These are phyloP conservation scores for Callopanchax toddi DNA, from an alignment of 2,113 vertebrate species.

Conservation along the genomic window DNA sequence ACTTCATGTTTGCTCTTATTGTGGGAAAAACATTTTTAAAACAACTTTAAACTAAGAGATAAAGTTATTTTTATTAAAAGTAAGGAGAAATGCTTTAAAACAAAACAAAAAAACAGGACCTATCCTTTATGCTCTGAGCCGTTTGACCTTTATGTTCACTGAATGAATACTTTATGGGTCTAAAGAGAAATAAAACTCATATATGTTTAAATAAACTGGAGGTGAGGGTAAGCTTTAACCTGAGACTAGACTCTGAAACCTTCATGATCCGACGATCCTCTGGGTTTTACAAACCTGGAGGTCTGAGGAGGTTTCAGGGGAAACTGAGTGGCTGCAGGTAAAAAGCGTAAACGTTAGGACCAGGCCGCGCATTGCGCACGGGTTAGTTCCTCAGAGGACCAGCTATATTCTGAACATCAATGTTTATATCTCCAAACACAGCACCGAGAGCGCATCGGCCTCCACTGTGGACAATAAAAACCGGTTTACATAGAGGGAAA, in stretches of 20 bases:
- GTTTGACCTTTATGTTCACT: constrained; percentile 15
- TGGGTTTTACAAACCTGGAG: background rate
- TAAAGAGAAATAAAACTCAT: background rate
- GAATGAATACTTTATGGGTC: background rate
- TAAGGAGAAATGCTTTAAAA: background rate
- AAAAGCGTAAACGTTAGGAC: constrained; percentile 7
- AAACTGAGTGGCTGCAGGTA: constrained; percentile 4
- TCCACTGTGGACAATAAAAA: constrained; percentile 60
- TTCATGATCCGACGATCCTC: background rate
- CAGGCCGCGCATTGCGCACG: constrained; percentile 45
- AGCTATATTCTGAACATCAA: constrained; percentile 12
- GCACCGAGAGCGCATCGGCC: constrained; percentile 48
- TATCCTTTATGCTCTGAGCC: background rate
- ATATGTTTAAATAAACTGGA: too few relatives aligned
- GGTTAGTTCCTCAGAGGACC: constrained; percentile 3
- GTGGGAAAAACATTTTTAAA: too few relatives aligned
- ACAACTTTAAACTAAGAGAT: too few relatives aligned
- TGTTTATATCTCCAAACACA: too few relatives aligned
- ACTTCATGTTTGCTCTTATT: too few relatives aligned
- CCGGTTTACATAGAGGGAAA: constrained; percentile 18
- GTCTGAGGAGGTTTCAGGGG: background rate
- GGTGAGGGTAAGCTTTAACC: too few relatives aligned
- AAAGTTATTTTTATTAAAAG: too few relatives aligned
- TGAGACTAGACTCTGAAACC: too few relatives aligned
- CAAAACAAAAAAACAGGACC: background rate